A percentile compares a stretch with the other conserved stretches of the same genome.
Evolutionary conservation across 2,888 invertebrate genomes (phyloP).

Genomic region (Thera obeliscata): DNA sequence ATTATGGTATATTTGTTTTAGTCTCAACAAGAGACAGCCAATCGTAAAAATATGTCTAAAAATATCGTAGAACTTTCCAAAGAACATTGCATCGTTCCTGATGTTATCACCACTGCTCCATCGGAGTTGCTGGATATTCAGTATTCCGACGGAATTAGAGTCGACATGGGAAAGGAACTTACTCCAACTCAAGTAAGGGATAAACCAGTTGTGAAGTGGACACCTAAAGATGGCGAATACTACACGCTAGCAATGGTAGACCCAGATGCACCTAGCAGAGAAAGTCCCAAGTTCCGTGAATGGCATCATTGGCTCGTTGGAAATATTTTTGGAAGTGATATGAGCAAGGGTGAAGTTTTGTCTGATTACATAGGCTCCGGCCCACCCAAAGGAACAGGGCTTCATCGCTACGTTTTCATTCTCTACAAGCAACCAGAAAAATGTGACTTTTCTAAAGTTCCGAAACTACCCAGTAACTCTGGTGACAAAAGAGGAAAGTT

Average conservation of each 20-base stretch:
- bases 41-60: slow-evolving; percentile 51
- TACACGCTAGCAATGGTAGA: slow-evolving; percentile 88
- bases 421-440: slow-evolving; percentile 86
- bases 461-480: slow-evolving; percentile 72
- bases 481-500: slow-evolving; percentile 84
- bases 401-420: slow-evolving; percentile 89
- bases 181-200: slow-evolving; percentile 90
- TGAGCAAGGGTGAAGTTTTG: slow-evolving; percentile 86
- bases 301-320: slow-evolving; percentile 92
- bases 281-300: slow-evolving; percentile 87
- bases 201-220: slow-evolving; percentile 87
- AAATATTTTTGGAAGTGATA: slow-evolving; percentile 87
- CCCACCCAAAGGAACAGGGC: slow-evolving; percentile 89
- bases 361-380: slow-evolving; percentile 87
- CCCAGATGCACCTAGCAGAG: slow-evolving; percentile 91
- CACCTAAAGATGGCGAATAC: slow-evolving; percentile 81
- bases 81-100: slow-evolving; percentile 86
- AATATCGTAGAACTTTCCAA: slow-evolving; percentile 65
- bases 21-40: not conserved
- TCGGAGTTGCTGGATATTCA: slow-evolving; percentile 75
- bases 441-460: slow-evolving; percentile 68
- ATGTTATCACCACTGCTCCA: slow-evolving; percentile 87
- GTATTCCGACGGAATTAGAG: slow-evolving; percentile 77
- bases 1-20: too few relatives aligned
- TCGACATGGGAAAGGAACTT: slow-evolving; percentile 87